Evolutionary conservation across 2,113 vertebrate species (phyloP).

Genomic region (Sisor rabdophorus): DNA sequence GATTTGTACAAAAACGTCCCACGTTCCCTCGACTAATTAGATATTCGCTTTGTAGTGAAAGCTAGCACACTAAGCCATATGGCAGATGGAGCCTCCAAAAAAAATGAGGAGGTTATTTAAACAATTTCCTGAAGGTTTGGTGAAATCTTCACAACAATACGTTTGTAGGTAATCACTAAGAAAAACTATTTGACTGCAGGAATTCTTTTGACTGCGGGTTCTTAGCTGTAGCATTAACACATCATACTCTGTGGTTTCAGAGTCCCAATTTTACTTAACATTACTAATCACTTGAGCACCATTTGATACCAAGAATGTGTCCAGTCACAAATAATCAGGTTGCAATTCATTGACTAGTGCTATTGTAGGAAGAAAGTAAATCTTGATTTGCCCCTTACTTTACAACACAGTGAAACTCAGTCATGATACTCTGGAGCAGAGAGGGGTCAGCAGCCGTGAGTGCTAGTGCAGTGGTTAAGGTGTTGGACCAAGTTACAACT

Average conservation of each 20-base stretch:
- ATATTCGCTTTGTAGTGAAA: constrained; percentile 44
- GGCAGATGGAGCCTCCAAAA: constrained; percentile 10
- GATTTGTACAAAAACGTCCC: constrained; percentile 17
- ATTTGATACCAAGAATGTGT: background rate
- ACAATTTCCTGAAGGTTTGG: constrained; percentile 14
- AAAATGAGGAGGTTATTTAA: background rate
- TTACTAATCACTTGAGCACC: background rate
- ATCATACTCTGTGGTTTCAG: background rate
- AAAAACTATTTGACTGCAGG: background rate
- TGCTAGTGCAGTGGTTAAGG: no score
- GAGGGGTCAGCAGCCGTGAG: no score
- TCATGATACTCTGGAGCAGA: no score
- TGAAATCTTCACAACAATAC: background rate
- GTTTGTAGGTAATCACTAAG: background rate
- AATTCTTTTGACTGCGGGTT: background rate
- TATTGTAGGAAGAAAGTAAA: no score
- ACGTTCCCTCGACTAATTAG: constrained; percentile 33
- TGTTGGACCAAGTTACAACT: no score
- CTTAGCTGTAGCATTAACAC: background rate
- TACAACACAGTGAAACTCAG: no score
- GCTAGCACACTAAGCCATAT: constrained; percentile 26
- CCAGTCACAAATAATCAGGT: background rate
- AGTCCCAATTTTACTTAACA: background rate
- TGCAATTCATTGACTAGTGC: background rate
- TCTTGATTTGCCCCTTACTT: no score